phyloP scores from a whole-genome alignment of 2,797 vertebrate genomes.

The Enteromius treurensis region DNA sequence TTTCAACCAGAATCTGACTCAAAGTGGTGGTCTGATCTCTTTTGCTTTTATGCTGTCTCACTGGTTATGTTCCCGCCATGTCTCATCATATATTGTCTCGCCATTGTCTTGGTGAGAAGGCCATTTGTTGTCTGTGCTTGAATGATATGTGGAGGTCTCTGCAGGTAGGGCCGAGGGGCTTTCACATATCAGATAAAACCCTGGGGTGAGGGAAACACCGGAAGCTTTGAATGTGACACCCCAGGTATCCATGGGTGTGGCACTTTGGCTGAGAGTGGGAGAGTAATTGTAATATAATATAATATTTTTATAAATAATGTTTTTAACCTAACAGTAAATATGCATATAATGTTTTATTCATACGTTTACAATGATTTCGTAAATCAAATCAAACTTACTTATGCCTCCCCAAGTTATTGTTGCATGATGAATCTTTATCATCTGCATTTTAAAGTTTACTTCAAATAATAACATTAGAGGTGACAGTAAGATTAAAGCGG shows the following conservation, averaged over 20 bases:
- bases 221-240: neutral
- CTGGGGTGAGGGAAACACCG: neutral
- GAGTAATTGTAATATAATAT: too few species aligned
- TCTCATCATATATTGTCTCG: neutral
- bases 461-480: neutral
- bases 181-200: neutral
- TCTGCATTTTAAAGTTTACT: neutral
- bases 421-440: too few species aligned
- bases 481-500: neutral
- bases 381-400: too few species aligned
- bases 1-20: neutral
- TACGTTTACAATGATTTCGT: neutral
- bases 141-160: neutral
- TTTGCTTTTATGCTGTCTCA: neutral
- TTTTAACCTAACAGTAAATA: too few species aligned
- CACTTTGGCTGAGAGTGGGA: neutral
- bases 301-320: too few species aligned
- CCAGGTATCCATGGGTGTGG: neutral
- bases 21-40: neutral
- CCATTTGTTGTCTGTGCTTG: neutral
- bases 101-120: neutral
- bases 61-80: neutral
- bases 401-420: neutral
- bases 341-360: too few species aligned
- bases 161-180: neutral